phyloP scores from a whole-genome alignment of 2,113 vertebrate genomes.

The Lampris megalopsis region DNA sequence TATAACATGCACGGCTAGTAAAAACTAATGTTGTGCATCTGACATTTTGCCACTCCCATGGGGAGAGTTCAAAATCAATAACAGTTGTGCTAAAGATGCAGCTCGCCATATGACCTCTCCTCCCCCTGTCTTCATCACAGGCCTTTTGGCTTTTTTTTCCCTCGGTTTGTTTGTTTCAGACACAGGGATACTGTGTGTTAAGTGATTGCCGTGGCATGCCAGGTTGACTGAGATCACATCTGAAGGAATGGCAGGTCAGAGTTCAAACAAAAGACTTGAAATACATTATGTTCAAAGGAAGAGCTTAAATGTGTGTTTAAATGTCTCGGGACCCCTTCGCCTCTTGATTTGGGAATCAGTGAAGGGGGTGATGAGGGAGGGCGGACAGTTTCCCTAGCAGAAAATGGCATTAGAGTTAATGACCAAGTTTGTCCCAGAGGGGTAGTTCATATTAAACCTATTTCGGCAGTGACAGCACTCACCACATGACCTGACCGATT shows the following conservation, averaged over 20 bases:
- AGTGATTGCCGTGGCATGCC: slow-evolving; percentile 56
- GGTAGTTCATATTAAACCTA: slow-evolving; percentile 80
- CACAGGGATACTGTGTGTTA: slow-evolving; percentile 51
- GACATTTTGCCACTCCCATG: slow-evolving; percentile 64
- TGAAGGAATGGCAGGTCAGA: slow-evolving; percentile 59
- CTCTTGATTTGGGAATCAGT: slow-evolving; percentile 79
- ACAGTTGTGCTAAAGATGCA: slow-evolving; percentile 77
- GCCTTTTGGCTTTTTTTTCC: slow-evolving; percentile 55
- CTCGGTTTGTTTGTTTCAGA: slow-evolving; percentile 61
- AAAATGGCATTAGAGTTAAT: slow-evolving; percentile 86
- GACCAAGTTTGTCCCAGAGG: slow-evolving; percentile 81
- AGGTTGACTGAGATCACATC: slow-evolving; percentile 53
- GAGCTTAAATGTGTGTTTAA: slow-evolving; percentile 49
- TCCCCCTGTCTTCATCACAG: slow-evolving; percentile 76
- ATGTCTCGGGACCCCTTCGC: slow-evolving; percentile 76
- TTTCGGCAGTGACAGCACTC: slow-evolving; percentile 78
- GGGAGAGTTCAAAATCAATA: slow-evolving; percentile 80
- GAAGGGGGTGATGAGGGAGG: slow-evolving; percentile 61
- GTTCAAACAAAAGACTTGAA: slow-evolving; percentile 71
- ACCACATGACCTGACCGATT: slow-evolving; percentile 77
- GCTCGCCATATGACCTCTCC: slow-evolving; percentile 77
- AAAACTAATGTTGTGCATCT: slow-evolving; percentile 62
- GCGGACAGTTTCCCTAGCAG: slow-evolving; percentile 72
- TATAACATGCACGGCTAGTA: slow-evolving; percentile 16
- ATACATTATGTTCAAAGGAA: slow-evolving; percentile 56